Conservation (phyloP, 2,113 vertebrate genomes). For the Sylvilagus bachmani region DNA sequence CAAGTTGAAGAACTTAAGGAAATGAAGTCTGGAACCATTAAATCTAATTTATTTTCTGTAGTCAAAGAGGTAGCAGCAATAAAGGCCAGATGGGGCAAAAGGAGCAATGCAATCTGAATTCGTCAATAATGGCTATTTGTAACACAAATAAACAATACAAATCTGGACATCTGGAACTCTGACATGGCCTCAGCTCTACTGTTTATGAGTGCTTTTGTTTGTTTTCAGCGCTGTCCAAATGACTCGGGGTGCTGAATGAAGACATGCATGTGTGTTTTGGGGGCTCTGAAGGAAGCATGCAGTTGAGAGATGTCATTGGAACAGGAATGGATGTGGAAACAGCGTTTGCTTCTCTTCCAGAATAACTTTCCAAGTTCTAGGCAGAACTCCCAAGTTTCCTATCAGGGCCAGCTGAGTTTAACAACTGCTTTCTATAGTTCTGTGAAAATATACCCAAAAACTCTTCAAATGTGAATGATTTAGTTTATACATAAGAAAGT, state of each 20-base stretch:
- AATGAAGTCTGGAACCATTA: slow-evolving; percentile 7
- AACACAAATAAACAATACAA: slow-evolving; percentile 51
- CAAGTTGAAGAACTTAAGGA: neutral
- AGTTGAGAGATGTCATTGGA: neutral
- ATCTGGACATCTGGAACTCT: neutral
- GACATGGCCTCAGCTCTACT: neutral
- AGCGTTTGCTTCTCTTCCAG: neutral
- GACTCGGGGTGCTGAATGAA: slow-evolving; percentile 2
- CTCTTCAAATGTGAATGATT: slow-evolving; percentile 37
- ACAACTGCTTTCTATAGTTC: neutral
- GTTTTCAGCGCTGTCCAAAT: neutral
- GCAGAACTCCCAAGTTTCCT: neutral
- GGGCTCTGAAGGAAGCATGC: neutral
- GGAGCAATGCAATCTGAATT: neutral
- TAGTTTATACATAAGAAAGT: neutral
- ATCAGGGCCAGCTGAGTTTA: neutral
- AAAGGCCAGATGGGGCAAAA: neutral
- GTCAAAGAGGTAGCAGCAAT: neutral
- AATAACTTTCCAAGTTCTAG: slow-evolving; percentile 19
- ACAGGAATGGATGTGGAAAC: neutral
- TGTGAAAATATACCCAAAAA: neutral
- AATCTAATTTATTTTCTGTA: neutral
- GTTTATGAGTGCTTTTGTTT: neutral
- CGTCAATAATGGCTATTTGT: slow-evolving; percentile 8
- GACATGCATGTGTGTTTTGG: neutral